Conservation (phyloP, 1,140 invertebrate species). For the Macrosteles quadrilineatus region DNA sequence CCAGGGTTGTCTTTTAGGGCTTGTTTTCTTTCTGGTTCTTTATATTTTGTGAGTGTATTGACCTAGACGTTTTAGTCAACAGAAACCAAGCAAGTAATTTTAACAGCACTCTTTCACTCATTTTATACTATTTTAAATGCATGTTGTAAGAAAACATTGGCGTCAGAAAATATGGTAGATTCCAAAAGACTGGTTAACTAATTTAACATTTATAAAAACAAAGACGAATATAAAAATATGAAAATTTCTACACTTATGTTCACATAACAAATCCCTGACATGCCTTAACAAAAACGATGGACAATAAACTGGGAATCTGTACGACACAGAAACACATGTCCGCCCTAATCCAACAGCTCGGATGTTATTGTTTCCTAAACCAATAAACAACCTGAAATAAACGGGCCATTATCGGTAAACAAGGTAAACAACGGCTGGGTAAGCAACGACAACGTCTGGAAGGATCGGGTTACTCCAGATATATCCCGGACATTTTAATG, state of each 20-base stretch:
- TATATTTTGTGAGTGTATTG: neutral
- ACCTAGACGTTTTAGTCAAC: neutral
- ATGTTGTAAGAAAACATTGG: neutral
- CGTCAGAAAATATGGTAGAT: neutral
- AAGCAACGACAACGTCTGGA: neutral
- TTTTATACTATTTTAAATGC: neutral
- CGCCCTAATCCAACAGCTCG: neutral
- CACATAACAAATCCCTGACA: neutral
- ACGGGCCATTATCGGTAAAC: slow-evolving; percentile 18
- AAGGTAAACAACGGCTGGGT: slow-evolving; percentile 7
- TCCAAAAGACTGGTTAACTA: neutral
- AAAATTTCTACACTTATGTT: neutral
- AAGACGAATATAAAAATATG: neutral
- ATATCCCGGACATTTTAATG: too few relatives aligned
- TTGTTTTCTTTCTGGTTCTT: neutral
- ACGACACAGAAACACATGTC: neutral
- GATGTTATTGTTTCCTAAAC: slow-evolving; percentile 5
- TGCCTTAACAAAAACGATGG: neutral
- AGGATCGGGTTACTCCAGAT: neutral
- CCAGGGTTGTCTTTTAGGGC: neutral
- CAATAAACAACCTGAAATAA: slow-evolving; percentile 26
- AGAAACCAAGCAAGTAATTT: neutral
- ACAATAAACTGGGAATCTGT: neutral
- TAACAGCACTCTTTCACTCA: neutral
- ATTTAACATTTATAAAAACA: neutral